Evolutionary conservation across 92 coral and sea anemone genomes (phyloP), one percentile per base, ranked within the genome.

Genomic region (Palythoa caribaeorum): DNA sequence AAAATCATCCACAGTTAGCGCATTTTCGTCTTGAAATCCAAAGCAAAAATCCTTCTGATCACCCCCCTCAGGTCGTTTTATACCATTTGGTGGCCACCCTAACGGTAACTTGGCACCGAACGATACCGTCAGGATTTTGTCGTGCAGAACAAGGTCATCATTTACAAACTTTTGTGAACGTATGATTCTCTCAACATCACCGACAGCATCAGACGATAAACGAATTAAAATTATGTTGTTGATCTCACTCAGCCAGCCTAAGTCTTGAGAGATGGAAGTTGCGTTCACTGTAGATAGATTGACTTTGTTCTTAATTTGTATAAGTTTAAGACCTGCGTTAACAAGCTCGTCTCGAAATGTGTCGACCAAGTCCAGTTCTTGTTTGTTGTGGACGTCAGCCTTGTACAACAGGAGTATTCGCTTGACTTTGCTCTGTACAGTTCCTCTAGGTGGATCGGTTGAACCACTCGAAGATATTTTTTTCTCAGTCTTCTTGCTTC

Each of bases 41-140:
- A 94, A 88, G 62, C 84, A 75, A 51, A 94, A 94, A 71, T 94
- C 96, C 55, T 86, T 90, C 60, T 53, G 88, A 48, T 81, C 75
- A 60, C 95, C 94, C 1, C 52, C 77, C 1, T 79, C 65, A 44
- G 83, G 87, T 37, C 89, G 89, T 36, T 80, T 69, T 16, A 94
- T 59, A 15, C 97, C 97, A 10, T 44, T 28, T 3, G 99, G 98
- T 10, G 99, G 98, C 99, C 98, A 97, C 39, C 92, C 93, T 4
- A 86, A 17, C 0, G 95, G 83, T 4, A 90, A 52, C 12, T 87
- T 76, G 6, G 72, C 89, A 10, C 98, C 99, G 74, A 97, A 97
- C 9, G 99, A 87, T 28, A 97, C 90, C 1, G 94, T 90, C 15
- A 97, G 77, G 36, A 97, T 89, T 68, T 94, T 91, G 20, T 90